These are phyloP conservation scores for Ptychadena robeensis DNA, from an alignment of 2,797 vertebrate genomes.

Conservation along the genomic window DNA sequence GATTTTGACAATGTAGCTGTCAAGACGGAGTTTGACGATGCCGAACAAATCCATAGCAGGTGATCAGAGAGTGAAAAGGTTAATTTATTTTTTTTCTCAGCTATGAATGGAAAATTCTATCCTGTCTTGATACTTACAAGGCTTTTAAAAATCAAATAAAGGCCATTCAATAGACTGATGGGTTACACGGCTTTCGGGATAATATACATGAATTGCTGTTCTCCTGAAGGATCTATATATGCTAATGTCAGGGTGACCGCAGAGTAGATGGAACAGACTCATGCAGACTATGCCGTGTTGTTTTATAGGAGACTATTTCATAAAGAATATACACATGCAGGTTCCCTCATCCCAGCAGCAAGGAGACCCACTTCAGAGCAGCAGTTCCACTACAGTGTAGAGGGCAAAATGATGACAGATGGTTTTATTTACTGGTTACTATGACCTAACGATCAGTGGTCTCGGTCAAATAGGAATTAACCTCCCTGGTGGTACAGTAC, in stretches of 20 bases:
- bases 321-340: background rate
- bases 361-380: too few species aligned
- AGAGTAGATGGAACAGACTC: background rate
- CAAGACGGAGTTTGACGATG: background rate
- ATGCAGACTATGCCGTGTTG: background rate
- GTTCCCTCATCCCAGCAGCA: too few species aligned
- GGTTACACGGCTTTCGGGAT: background rate
- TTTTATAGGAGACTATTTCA: background rate
- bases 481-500: too few species aligned
- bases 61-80: constrained; percentile 33
- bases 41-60: constrained; percentile 24
- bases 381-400: too few species aligned
- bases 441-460: too few species aligned
- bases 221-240: constrained; percentile 15
- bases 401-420: too few species aligned
- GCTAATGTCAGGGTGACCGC: constrained; percentile 5
- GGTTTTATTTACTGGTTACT: too few species aligned
- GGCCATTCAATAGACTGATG: constrained; percentile 8
- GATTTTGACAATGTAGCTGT: constrained; percentile 23
- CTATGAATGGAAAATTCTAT: background rate
- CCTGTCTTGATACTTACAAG: constrained; percentile 3
- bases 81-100: constrained; percentile 26
- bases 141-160: constrained; percentile 15
- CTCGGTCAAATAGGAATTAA: too few species aligned
- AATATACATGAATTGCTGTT: constrained; percentile 13